Conservation (phyloP, 2,888 invertebrate species). For the Torymus texanus region DNA sequence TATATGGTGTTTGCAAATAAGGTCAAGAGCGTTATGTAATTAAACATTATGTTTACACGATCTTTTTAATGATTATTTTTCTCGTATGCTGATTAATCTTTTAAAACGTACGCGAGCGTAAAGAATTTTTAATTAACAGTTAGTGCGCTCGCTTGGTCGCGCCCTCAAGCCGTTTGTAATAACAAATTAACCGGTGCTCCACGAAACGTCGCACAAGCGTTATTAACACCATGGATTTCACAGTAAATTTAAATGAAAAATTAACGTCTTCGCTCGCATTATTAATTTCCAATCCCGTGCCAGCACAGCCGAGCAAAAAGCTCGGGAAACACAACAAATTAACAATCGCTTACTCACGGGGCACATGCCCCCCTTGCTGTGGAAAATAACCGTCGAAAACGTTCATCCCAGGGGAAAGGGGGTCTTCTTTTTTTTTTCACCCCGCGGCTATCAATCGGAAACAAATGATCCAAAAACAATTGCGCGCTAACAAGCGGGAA, state of each 20-base stretch:
- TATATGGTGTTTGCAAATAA: too few relatives aligned
- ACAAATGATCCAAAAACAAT: slow-evolving; percentile 41
- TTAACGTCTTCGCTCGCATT: slow-evolving; percentile 6
- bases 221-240: background rate
- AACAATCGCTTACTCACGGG: slow-evolving; percentile 5
- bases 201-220: background rate
- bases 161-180: background rate
- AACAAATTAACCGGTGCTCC: background rate
- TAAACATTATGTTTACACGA: too few relatives aligned
- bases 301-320: background rate
- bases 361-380: background rate
- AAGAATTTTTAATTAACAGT: too few relatives aligned
- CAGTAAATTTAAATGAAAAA: slow-evolving; percentile 25
- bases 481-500: slow-evolving; percentile 27
- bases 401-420: background rate
- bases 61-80: too few relatives aligned
- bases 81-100: too few relatives aligned
- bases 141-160: background rate
- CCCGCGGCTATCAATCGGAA: slow-evolving; percentile 9
- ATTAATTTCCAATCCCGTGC: slow-evolving; percentile 35
- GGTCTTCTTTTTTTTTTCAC: slow-evolving; percentile 2
- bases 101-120: too few relatives aligned
- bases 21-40: too few relatives aligned
- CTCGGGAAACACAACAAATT: slow-evolving; percentile 18
- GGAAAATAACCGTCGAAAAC: slow-evolving; percentile 6